Evolutionary conservation across 2,797 vertebrate genomes (phyloP).

Genomic region (Phataginus tetradactyla): DNA sequence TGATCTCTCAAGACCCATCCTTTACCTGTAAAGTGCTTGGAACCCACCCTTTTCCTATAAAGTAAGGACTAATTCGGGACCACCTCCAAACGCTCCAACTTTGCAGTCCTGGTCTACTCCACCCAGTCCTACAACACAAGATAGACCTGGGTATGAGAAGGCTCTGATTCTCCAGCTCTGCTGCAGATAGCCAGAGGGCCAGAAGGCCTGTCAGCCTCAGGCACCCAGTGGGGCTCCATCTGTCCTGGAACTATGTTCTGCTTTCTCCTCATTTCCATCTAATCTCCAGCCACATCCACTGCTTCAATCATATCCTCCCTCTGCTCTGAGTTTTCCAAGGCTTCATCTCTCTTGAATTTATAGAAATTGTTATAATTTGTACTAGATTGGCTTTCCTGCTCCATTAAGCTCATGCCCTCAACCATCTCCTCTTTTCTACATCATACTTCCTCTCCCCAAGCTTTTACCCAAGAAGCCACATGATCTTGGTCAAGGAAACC

Average conservation of each 20-base stretch:
- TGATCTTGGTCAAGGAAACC: slow-evolving; percentile 27
- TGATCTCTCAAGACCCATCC: not conserved
- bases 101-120: not conserved
- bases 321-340: not conserved
- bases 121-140: not conserved
- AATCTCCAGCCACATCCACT: not conserved
- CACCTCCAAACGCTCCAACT: not conserved
- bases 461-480: slow-evolving; percentile 18
- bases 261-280: not conserved
- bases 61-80: not conserved
- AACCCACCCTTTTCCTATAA: not conserved
- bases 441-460: not conserved
- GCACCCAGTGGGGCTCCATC: not conserved
- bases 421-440: not conserved
- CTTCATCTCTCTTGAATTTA: not conserved
- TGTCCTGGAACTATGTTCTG: not conserved
- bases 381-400: not conserved
- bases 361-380: not conserved
- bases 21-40: not conserved
- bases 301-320: not conserved
- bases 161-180: not conserved
- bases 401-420: not conserved
- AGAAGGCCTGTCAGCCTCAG: not conserved
- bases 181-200: not conserved
- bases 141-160: not conserved